Percentiles rank a stretch among this genome's conserved stretches.
phyloP scores from a whole-genome alignment of 2,888 invertebrate species.

The Calameuta filiformis region DNA sequence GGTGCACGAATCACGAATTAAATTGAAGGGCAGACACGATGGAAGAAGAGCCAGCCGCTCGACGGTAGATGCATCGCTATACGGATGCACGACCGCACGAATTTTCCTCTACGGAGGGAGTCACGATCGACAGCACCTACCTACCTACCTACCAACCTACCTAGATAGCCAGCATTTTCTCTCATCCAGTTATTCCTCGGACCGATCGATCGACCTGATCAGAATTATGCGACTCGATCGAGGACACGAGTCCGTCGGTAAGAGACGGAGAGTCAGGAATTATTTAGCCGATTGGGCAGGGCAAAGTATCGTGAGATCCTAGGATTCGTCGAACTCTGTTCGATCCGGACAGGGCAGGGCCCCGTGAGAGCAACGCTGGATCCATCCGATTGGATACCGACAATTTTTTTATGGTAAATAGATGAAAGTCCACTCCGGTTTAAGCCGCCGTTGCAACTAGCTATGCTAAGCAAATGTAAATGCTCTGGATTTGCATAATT shows the following conservation, averaged over 20 bases:
- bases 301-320: slow-evolving; percentile 30
- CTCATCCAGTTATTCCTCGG: neutral
- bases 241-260: neutral
- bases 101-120: slow-evolving; percentile 1
- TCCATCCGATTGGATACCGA: slow-evolving; percentile 3
- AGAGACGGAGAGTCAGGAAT: neutral
- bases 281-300: slow-evolving; percentile 4
- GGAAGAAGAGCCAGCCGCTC: neutral
- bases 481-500: slow-evolving; percentile 52
- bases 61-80: neutral
- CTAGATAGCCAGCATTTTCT: neutral
- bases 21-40: slow-evolving; percentile 31
- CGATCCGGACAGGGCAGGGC: neutral
- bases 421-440: slow-evolving; percentile 47
- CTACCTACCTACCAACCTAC: neutral
- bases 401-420: slow-evolving; percentile 46
- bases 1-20: slow-evolving; percentile 33
- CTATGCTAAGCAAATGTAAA: slow-evolving; percentile 53
- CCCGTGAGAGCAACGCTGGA: neutral
- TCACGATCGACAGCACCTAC: slow-evolving; percentile 17
- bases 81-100: neutral
- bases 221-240: neutral
- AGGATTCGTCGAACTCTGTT: slow-evolving; percentile 13
- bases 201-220: neutral
- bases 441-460: slow-evolving; percentile 20